Evolutionary conservation across 2,113 vertebrate genomes (phyloP).

Genomic region (Gymnobelideus leadbeateri): DNA sequence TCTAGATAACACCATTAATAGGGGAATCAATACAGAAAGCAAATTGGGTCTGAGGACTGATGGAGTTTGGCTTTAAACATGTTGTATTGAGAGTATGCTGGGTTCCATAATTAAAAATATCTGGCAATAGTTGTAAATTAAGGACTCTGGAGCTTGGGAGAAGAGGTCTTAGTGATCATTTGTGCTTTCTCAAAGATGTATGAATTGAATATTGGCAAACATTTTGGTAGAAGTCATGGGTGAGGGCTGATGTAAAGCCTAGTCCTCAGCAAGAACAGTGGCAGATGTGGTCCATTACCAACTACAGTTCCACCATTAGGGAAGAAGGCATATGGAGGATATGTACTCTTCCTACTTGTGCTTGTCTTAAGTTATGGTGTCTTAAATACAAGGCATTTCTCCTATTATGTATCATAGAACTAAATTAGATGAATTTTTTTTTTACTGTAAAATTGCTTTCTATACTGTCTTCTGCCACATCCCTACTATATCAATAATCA

Average conservation of each 20-base stretch:
- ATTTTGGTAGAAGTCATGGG: not conserved
- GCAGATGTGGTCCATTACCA: not conserved
- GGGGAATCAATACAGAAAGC: not conserved
- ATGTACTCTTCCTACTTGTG: not conserved
- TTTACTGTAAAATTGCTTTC: not conserved
- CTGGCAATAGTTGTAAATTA: not conserved
- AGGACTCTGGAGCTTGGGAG: not conserved
- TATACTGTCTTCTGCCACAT: not conserved
- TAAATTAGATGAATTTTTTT: not conserved
- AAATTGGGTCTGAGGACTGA: not conserved
- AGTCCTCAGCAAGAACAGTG: not conserved
- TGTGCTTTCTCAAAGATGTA: not conserved
- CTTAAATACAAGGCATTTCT: not conserved
- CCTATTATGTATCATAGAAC: not conserved
- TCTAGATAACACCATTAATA: not conserved
- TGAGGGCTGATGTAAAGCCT: not conserved
- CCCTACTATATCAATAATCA: not conserved
- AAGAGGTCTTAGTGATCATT: not conserved
- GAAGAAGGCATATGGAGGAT: not conserved
- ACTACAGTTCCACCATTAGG: not conserved
- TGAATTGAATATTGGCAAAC: not conserved
- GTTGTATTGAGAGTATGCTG: not conserved
- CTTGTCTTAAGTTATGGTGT: not conserved
- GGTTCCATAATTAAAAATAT: not conserved
- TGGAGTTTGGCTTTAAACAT: not conserved